Conservation (phyloP, 2,888 invertebrate species). For the Timema podura region DNA sequence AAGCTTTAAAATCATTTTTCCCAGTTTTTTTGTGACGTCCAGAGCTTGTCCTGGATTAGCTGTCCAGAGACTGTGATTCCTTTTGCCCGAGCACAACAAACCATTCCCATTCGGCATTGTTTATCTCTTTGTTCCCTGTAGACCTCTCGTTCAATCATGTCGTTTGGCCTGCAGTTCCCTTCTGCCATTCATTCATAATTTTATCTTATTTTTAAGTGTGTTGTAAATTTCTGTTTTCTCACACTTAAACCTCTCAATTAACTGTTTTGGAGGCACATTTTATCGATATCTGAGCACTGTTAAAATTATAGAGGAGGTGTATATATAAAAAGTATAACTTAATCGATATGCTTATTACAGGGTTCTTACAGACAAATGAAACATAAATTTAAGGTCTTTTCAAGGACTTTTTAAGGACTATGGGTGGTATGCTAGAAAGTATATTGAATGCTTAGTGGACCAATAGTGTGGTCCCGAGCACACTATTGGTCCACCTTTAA, state of each 20-base stretch:
- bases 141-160: neutral
- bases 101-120: neutral
- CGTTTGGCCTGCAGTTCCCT: neutral
- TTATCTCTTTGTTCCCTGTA: constrained; percentile 3
- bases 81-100: neutral
- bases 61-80: constrained; percentile 1
- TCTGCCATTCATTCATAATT: neutral
- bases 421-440: too few species aligned
- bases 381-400: too few species aligned
- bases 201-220: constrained; percentile 3
- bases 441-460: too few species aligned
- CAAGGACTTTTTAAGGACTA: too few species aligned
- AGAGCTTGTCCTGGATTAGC: neutral
- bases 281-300: too few species aligned
- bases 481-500: too few species aligned
- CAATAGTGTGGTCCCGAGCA: too few species aligned
- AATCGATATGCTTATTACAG: too few species aligned
- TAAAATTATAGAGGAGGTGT: too few species aligned
- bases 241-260: neutral
- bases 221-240: neutral
- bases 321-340: too few species aligned
- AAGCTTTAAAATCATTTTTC: constrained; percentile 3
- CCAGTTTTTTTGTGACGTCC: neutral
- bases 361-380: too few species aligned
- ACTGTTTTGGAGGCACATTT: constrained; percentile 8